These are phyloP conservation scores for Thunnus thynnus DNA, from an alignment of 2,113 vertebrate genomes.

Conservation along the genomic window DNA sequence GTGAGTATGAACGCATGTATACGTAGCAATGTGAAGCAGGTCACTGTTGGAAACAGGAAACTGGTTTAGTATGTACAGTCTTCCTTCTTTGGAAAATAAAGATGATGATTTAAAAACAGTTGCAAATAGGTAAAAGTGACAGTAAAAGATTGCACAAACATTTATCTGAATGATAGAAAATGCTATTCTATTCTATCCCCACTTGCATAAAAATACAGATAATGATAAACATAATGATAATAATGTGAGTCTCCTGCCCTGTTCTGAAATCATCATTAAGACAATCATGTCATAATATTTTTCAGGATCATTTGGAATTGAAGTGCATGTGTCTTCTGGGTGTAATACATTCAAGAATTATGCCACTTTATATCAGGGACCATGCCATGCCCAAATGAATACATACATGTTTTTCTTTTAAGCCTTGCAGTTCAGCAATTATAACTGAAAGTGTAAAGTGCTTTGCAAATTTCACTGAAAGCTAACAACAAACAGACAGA, in stretches of 20 bases:
- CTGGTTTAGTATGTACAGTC: neutral
- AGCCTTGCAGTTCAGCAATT: neutral
- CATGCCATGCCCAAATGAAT: neutral
- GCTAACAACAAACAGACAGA: conserved; percentile 10
- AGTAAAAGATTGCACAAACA: no score
- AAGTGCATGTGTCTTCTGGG: conserved; percentile 1
- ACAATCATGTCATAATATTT: neutral
- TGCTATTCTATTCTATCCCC: no score
- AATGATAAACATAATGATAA: no score
- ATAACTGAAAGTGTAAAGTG: conserved; percentile 9
- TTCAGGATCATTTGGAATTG: neutral
- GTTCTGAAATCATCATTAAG: no score
- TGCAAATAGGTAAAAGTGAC: neutral
- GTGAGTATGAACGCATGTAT: neutral
- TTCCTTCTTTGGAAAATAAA: neutral
- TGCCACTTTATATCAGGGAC: neutral
- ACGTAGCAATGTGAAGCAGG: neutral
- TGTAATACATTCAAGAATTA: neutral
- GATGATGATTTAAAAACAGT: neutral
- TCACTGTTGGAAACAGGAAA: neutral
- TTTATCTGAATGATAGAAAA: no score
- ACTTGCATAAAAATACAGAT: no score
- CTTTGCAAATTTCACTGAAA: neutral
- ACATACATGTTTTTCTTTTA: neutral
- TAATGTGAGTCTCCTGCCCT: neutral